A percentile compares a stretch with the other conserved stretches of the same genome.
phyloP scores from a whole-genome alignment of 1,140 invertebrate species.

The Portunus trituberculatus region DNA sequence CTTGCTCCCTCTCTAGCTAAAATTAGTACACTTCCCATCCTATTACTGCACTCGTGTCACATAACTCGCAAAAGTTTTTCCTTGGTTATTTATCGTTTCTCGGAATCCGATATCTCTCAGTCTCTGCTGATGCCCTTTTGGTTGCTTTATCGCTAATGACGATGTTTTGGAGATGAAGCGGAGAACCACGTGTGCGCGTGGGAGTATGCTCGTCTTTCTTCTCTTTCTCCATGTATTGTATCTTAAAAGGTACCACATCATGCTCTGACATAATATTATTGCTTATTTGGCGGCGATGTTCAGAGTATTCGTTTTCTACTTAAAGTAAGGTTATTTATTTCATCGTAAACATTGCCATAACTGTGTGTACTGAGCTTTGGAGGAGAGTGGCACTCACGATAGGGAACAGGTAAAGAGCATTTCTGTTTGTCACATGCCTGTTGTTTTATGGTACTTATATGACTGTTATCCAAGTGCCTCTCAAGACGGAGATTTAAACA shows the following conservation, averaged over 20 bases:
- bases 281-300: not conserved
- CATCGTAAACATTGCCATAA: not conserved
- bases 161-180: too few relatives aligned
- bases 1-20: conserved; percentile 3
- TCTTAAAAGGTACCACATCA: too few relatives aligned
- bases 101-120: not conserved
- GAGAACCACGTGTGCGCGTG: not conserved
- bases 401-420: too few relatives aligned
- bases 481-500: too few relatives aligned
- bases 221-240: not conserved
- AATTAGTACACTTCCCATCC: not conserved
- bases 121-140: too few relatives aligned
- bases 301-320: not conserved
- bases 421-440: not conserved
- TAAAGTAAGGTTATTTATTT: not conserved
- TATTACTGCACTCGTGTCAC: not conserved
- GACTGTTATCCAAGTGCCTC: too few relatives aligned
- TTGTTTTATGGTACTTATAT: too few relatives aligned
- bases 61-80: not conserved
- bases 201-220: not conserved
- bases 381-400: not conserved
- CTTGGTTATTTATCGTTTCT: not conserved
- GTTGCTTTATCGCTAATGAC: too few relatives aligned
- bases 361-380: not conserved
- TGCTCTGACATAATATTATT: not conserved